These are phyloP conservation scores for Caradrina kadenii DNA, from an alignment of 2,888 invertebrate species.

Conservation along the genomic window DNA sequence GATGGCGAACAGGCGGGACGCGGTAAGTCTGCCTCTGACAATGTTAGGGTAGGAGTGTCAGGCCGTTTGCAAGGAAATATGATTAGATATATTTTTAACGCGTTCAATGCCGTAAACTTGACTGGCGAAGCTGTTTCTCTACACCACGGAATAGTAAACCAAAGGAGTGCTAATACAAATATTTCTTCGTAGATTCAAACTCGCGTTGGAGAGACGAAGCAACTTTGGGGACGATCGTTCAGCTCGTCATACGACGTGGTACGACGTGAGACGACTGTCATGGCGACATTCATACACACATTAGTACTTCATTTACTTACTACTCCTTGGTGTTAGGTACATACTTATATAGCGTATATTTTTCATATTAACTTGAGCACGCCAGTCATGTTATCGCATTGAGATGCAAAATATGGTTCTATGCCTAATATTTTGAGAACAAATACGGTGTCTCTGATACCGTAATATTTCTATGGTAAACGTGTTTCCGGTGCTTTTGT, in stretches of 20 bases:
- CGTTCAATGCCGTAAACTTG: constrained; percentile 16
- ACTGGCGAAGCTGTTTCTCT: constrained; percentile 22
- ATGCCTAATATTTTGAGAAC: constrained; percentile 38
- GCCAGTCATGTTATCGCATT: constrained; percentile 32
- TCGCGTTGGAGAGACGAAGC: constrained; percentile 17
- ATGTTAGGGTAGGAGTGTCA: constrained; percentile 52
- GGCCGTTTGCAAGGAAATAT: constrained; percentile 57
- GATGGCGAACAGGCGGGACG: constrained; percentile 54
- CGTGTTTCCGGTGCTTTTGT: constrained; percentile 33
- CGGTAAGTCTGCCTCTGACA: constrained; percentile 56
- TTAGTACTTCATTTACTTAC: constrained; percentile 41
- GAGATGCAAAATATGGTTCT: constrained; percentile 9
- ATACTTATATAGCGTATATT: constrained; percentile 19
- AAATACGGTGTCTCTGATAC: constrained; percentile 34
- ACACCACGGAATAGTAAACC: constrained; percentile 18
- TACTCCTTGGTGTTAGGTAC: constrained; percentile 39
- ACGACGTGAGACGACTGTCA: constrained; percentile 18
- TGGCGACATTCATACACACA: constrained; percentile 16
- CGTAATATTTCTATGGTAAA: constrained; percentile 22
- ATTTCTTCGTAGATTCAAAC: constrained; percentile 48
- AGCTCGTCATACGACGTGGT: constrained; percentile 12
- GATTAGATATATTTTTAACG: constrained; percentile 1
- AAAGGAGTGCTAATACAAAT: constrained; percentile 25
- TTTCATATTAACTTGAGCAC: constrained; percentile 24
- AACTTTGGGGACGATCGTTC: constrained; percentile 18